Evolutionary conservation across 1,140 invertebrate species (phyloP), one percentile per base, ranked within the genome.

Genomic region (Papilio polyxenes): DNA sequence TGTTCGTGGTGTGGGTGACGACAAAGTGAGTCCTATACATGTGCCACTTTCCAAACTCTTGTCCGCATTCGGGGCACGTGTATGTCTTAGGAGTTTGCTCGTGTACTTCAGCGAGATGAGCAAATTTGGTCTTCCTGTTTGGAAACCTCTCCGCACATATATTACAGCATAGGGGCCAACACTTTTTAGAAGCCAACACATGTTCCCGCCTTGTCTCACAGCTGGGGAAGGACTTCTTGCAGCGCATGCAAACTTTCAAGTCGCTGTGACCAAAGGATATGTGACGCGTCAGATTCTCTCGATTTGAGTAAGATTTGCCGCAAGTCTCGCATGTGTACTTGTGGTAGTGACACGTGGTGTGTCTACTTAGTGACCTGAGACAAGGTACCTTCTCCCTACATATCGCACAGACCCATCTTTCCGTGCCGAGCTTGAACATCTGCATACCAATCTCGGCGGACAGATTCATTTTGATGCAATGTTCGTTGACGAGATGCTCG

Each of bases 241-340:
- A 93, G 75, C 89, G 90, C 0, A 87, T 48, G 62, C 92, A 92
- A 15, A 89, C 85, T 37, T 89, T 88, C 37, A 74, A 84, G 56
- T 87, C 81, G 48, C 83, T 88, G 78, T 87, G 87, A 2, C 85
- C 86, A 65, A 82, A 89, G 44, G 85, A 81, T 11, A 87, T 84
- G 37, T 92, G 90, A 0, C 86, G 82, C 0, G 86, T 85, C 15
- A 93, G 49, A 13, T 89, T 89, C 10, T 90, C 88, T 3, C 83
- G 84, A 20, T 87, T 88, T 7, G 89, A 86, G 23, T 91, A 93
- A 3, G 89, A 90, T 77, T 91, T 91, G 0, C 92, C 92, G 79
- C 92, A 94, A 8, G 84, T 85, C 11, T 93, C 91, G 75, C 92
- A 94, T 0, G 89, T 92, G 65, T 88, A 90, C 65, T 90, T 93